Evolutionary conservation across 2,888 invertebrate genomes (phyloP).

Genomic region (Drosophila seclusa): DNA sequence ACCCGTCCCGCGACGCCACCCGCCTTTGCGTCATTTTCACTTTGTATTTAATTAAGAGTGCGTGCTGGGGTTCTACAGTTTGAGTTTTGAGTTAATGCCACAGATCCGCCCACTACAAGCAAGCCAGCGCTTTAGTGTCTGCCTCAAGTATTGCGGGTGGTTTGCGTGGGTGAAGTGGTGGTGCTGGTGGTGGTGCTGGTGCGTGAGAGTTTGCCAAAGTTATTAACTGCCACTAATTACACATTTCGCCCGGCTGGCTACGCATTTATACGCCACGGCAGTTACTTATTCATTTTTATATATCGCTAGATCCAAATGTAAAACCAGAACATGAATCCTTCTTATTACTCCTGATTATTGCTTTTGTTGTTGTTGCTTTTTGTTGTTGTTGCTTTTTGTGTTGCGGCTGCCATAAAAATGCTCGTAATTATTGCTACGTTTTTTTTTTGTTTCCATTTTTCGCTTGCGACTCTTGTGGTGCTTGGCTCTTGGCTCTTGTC

Average conservation of each 20-base stretch:
- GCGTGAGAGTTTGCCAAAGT: slow-evolving; percentile 67
- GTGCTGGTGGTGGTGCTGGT: slow-evolving; percentile 8
- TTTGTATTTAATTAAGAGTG: slow-evolving; percentile 71
- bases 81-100: slow-evolving; percentile 47
- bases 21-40: slow-evolving; percentile 41
- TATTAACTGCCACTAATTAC: slow-evolving; percentile 74
- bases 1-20: background rate
- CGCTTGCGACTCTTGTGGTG: slow-evolving; percentile 33
- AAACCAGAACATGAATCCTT: slow-evolving; percentile 39
- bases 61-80: slow-evolving; percentile 41
- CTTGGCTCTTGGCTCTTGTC: slow-evolving; percentile 58
- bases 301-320: slow-evolving; percentile 30
- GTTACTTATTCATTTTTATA: slow-evolving; percentile 47
- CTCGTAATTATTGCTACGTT: slow-evolving; percentile 61
- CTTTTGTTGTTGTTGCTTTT: background rate
- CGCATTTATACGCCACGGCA: slow-evolving; percentile 68
- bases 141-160: background rate
- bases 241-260: slow-evolving; percentile 62
- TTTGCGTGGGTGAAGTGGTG: background rate
- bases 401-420: slow-evolving; percentile 45
- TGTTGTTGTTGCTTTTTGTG: too few species aligned
- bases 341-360: slow-evolving; percentile 15
- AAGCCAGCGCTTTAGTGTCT: slow-evolving; percentile 19
- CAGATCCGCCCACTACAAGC: slow-evolving; percentile 23
- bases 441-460: slow-evolving; percentile 12